Percentiles rank a stretch among this genome's conserved stretches.
Evolutionary conservation across 2,113 vertebrate species (phyloP).

Genomic region (Holacanthus passer): DNA sequence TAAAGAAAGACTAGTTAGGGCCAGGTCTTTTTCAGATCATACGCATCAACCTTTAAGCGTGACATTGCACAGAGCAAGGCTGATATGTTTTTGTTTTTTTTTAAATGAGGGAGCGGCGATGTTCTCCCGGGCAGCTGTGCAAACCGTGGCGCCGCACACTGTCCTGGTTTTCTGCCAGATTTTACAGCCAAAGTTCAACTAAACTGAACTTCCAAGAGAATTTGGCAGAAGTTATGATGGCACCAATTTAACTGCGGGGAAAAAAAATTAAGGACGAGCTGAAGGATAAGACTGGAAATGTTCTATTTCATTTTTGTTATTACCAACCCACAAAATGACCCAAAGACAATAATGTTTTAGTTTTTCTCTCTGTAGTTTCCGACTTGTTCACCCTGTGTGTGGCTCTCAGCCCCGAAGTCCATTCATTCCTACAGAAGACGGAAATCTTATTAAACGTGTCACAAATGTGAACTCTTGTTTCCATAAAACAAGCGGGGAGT

Average conservation of each 20-base stretch:
- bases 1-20: neutral
- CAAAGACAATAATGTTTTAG: neutral
- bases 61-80: neutral
- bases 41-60: neutral
- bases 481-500: neutral
- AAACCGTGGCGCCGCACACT: neutral
- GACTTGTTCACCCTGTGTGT: neutral
- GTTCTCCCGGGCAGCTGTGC: neutral
- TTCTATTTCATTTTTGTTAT: neutral
- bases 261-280: neutral
- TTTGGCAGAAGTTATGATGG: neutral
- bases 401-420: neutral
- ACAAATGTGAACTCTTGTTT: neutral
- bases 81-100: constrained; percentile 11
- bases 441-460: neutral
- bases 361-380: neutral
- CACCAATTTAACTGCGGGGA: neutral
- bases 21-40: neutral
- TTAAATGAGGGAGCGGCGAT: neutral
- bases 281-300: neutral
- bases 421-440: neutral
- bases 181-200: constrained; percentile 7
- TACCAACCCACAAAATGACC: neutral
- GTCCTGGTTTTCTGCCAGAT: constrained; percentile 22
- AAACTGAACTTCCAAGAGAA: constrained; percentile 1